phyloP scores from a whole-genome alignment of 2,113 vertebrate species.

The Guaruba guarouba region DNA sequence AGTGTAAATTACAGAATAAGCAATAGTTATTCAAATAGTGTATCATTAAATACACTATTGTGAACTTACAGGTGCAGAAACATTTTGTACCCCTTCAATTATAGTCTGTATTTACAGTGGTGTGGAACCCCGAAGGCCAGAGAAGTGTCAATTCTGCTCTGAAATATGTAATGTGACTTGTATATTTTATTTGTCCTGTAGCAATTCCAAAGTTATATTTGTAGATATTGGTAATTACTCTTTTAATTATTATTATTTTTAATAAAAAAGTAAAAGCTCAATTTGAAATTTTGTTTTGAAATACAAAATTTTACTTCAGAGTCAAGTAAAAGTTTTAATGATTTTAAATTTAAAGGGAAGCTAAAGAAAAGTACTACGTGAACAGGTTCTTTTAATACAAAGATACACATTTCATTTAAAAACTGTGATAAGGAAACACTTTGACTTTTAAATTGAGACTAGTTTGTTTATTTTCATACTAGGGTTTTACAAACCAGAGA shows the following conservation, averaged over 20 bases:
- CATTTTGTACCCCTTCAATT: background rate
- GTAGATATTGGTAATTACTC: background rate
- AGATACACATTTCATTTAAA: background rate
- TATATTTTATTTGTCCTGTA: background rate
- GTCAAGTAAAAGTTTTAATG: background rate
- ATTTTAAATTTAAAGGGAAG: background rate
- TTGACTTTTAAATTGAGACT: background rate
- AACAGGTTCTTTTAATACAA: background rate
- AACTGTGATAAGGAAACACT: background rate
- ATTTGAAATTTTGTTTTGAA: background rate
- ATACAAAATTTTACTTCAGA: background rate
- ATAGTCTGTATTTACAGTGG: background rate
- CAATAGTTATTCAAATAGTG: background rate
- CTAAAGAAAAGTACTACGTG: background rate
- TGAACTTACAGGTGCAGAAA: background rate
- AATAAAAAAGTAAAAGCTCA: background rate
- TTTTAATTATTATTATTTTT: background rate
- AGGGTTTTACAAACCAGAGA: background rate
- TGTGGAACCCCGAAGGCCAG: background rate
- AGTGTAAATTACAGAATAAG: background rate
- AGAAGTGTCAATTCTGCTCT: background rate
- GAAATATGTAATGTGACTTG: fast-evolving
- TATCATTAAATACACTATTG: background rate
- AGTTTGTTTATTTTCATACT: background rate
- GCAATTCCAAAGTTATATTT: background rate